These are phyloP conservation scores for Drosophila prosaltans DNA, from an alignment of 1,140 invertebrate genomes.

Conservation along the genomic window DNA sequence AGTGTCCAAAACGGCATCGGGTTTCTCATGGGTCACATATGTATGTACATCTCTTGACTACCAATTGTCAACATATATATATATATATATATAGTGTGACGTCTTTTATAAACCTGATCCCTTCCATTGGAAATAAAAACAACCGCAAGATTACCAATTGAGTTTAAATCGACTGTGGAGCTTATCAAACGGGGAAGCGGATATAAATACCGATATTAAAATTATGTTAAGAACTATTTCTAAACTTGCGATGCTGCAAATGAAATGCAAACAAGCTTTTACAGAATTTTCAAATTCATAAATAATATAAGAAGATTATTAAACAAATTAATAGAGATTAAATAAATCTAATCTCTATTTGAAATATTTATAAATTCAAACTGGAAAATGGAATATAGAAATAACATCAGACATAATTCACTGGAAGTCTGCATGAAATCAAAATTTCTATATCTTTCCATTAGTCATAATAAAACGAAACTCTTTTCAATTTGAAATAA, in stretches of 20 bases:
- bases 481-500: too few species aligned
- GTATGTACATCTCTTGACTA: conserved; percentile 37
- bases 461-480: too few species aligned
- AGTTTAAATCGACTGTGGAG: conserved; percentile 4
- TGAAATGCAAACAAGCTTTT: neutral
- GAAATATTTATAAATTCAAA: neutral
- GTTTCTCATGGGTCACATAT: conserved; percentile 57
- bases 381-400: neutral
- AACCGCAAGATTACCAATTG: conserved; percentile 28
- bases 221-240: too few species aligned
- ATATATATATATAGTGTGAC: conserved; percentile 20
- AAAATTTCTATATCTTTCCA: too few species aligned
- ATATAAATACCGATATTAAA: neutral
- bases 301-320: neutral
- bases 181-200: neutral
- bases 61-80: conserved; percentile 8
- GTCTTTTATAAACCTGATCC: conserved; percentile 32
- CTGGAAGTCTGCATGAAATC: too few species aligned
- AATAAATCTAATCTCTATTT: neutral
- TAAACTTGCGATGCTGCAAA: too few species aligned
- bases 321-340: neutral
- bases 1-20: conserved; percentile 57
- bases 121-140: conserved; percentile 24
- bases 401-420: too few species aligned
- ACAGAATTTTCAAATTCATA: neutral